phyloP scores from a whole-genome alignment of 1,140 invertebrate species.

The Procambarus clarkii region DNA sequence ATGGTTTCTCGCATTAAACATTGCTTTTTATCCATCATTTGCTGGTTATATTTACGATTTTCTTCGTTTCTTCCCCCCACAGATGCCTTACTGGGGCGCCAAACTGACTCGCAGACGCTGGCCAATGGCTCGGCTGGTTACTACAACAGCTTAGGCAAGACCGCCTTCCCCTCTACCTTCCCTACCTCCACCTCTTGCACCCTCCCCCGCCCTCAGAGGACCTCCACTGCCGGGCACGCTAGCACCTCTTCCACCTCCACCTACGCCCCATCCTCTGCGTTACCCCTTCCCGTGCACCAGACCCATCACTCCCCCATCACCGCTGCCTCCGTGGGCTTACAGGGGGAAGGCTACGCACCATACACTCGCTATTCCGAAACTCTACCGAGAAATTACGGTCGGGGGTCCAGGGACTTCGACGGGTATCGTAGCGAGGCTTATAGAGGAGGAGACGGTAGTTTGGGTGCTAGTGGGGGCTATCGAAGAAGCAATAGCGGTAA shows the following conservation, averaged over 20 bases:
- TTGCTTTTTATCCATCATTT: neutral
- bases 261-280: neutral
- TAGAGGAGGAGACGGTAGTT: neutral
- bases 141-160: constrained; percentile 30
- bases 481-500: neutral
- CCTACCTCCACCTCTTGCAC: neutral
- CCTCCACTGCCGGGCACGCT: neutral
- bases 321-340: neutral
- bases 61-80: neutral
- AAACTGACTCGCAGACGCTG: neutral
- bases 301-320: neutral
- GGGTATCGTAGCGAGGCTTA: constrained; percentile 24
- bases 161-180: neutral
- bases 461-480: neutral
- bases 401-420: constrained; percentile 31
- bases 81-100: constrained; percentile 26
- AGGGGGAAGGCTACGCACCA: neutral
- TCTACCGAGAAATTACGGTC: constrained; percentile 44
- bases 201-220: neutral
- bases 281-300: no score
- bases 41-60: neutral
- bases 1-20: neutral
- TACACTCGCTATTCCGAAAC: constrained; percentile 34
- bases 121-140: constrained; percentile 28
- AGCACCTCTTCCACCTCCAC: neutral